Evolutionary conservation across 2,888 invertebrate species (phyloP), one percentile per base, ranked within the genome.

Genomic region (Oscheius sp.): DNA sequence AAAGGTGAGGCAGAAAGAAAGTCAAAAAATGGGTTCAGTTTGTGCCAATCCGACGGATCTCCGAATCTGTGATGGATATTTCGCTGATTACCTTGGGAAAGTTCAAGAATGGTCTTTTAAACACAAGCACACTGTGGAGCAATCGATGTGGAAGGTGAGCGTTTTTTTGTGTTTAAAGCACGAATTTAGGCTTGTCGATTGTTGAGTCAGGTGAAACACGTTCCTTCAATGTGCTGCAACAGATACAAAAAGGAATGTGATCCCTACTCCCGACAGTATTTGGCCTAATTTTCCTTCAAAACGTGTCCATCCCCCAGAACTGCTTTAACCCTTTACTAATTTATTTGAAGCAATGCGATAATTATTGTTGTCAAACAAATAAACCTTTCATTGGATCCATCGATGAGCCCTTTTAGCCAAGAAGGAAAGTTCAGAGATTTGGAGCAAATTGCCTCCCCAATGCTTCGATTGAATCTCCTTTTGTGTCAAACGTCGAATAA

Each of bases 181-280:
- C 6, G 29, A 31, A 69, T 78, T 27, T 66, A 80, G 80, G 80
- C 80, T 1, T 80, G 80, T 70, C 75, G 77, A 0, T 73, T 80
- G 1, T 71, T 80, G 12, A 71, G 74, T 5, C 68, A 77, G 58
- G 80, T 80, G 10, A 72, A 79, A 68, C 74, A 80, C 55, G 80
- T 80, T 15, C 75, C 80, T 12, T 75, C 76, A 34, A 76, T 80
- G 77, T 80, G 80, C 67, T 80, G 80, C 64, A 72, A 73, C n/a
- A 72, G 76, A 20, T 80, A 72, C 74, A 55, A 46, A 8, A 55
- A 71, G 17, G 66, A 67, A 1, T 73, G 73, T 53, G 64, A 61
- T 25, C 27, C 45, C 45, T 61, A 29, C 27, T 61, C 61, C 20
- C 61, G 45, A 42, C 61, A 61, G 20, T n/a, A n/a, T n/a, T n/a